Conservation (phyloP, 2,797 vertebrate genomes). For the Gouania willdenowi region DNA sequence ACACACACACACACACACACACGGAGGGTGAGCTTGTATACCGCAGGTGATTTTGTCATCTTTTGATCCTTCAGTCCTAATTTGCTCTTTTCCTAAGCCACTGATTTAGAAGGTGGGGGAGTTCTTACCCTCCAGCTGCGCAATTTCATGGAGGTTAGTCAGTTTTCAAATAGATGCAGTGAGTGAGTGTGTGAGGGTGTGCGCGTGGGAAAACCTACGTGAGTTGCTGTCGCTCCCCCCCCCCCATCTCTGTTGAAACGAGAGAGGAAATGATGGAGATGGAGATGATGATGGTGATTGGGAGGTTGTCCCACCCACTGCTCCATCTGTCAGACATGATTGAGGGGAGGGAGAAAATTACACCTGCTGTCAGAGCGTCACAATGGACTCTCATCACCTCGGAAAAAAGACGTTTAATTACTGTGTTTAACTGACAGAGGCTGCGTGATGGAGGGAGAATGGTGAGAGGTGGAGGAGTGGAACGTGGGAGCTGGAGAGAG, state of each 20-base stretch:
- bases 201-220: conserved; percentile 13
- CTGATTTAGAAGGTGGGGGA: conserved; percentile 45
- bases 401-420: conserved; percentile 39
- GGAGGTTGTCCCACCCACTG: conserved; percentile 28
- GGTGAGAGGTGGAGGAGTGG: neutral
- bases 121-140: conserved; percentile 49
- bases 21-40: conserved; percentile 12
- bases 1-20: conserved; percentile 2
- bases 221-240: neutral
- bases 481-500: neutral
- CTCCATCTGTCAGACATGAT: conserved; percentile 34
- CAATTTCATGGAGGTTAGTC: conserved; percentile 50
- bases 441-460: conserved; percentile 2
- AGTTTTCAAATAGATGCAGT: conserved; percentile 36
- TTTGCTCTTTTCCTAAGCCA: conserved; percentile 45
- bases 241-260: conserved; percentile 3
- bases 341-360: conserved; percentile 42
- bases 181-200: conserved; percentile 4
- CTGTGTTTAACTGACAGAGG: conserved; percentile 48
- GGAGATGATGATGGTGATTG: conserved; percentile 4
- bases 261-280: conserved; percentile 1
- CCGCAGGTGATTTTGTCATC: conserved; percentile 23
- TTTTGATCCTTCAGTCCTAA: conserved; percentile 52
- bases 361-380: conserved; percentile 27
- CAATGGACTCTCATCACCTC: conserved; percentile 37